Conservation (phyloP, 1,140 invertebrate species). For the Aplysia californica region DNA sequence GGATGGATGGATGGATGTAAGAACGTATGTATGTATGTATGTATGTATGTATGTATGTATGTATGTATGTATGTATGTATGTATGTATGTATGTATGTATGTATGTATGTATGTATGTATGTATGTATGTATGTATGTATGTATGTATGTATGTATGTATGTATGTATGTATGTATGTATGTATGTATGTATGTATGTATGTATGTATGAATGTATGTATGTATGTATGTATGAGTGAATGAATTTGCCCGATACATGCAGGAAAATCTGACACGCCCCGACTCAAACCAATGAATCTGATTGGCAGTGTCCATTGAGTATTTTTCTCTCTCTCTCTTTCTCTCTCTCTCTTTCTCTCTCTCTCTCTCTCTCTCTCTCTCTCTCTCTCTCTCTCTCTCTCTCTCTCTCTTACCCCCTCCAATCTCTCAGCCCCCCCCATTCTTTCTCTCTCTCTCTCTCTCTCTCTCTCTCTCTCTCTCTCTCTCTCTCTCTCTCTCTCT, state of each 20-base stretch:
- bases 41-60: background rate
- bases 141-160: background rate
- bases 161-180: background rate
- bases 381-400: conserved; percentile 14
- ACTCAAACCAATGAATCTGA: no score
- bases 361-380: background rate
- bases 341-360: background rate
- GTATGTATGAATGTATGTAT: background rate
- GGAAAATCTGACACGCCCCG: background rate
- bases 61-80: background rate
- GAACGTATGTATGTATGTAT: background rate
- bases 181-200: background rate
- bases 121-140: background rate
- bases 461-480: conserved; percentile 25
- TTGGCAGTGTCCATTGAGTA: no score
- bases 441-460: conserved; percentile 16
- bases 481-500: conserved; percentile 14
- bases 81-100: background rate
- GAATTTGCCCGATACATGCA: background rate
- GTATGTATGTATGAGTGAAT: background rate
- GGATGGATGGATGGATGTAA: background rate
- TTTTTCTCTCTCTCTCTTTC: conserved; percentile 1
- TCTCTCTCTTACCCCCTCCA: conserved; percentile 20
- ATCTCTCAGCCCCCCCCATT: conserved; percentile 19
- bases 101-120: background rate